Evolutionary conservation across 2,888 invertebrate species (phyloP).

Genomic region (Rhimphoctona megacephalus): DNA sequence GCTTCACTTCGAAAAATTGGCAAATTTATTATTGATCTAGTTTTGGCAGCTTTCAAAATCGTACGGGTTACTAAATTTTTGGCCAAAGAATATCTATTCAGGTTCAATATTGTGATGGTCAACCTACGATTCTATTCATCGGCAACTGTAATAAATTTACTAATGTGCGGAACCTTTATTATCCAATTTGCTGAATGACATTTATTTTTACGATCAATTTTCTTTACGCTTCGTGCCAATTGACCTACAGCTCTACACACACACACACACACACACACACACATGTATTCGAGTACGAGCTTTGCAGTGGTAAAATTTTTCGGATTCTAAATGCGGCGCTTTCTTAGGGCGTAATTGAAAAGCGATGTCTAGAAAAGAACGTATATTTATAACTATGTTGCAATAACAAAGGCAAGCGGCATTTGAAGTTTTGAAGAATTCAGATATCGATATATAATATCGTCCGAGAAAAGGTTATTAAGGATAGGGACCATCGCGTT

Average conservation of each 20-base stretch:
- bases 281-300: neutral
- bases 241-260: neutral
- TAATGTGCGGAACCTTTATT: neutral
- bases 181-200: neutral
- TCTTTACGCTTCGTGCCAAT: neutral
- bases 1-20: too few species aligned
- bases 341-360: slow-evolving; percentile 4
- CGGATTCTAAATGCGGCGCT: neutral
- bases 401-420: neutral
- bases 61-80: neutral
- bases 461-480: neutral
- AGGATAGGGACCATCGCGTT: neutral
- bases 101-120: neutral
- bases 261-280: too few species aligned
- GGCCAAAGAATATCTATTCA: neutral
- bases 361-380: neutral
- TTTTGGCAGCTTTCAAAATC: neutral
- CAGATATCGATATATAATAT: slow-evolving; percentile 3
- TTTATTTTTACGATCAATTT: neutral
- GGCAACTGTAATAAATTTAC: neutral
- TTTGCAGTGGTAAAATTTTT: neutral
- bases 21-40: neutral
- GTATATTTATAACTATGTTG: neutral
- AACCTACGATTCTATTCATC: neutral
- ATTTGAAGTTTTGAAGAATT: neutral